phyloP scores from a whole-genome alignment of 2,113 vertebrate genomes.

The Sinocyclocheilus grahami region DNA sequence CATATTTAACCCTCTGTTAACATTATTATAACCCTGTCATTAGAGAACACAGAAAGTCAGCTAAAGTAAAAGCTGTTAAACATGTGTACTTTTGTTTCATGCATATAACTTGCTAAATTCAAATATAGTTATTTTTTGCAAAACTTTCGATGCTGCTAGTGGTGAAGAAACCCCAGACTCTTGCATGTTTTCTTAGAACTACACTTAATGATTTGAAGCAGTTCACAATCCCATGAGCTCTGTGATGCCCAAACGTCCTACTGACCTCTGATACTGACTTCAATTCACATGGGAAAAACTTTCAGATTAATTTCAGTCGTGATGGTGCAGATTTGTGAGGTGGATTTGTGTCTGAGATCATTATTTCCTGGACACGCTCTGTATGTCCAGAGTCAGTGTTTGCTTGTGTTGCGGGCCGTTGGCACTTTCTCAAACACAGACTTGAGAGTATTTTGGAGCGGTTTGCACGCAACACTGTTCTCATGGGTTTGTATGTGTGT shows the following conservation, averaged over 20 bases:
- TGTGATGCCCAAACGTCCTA: neutral
- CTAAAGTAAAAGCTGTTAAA: neutral
- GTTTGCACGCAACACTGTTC: slow-evolving; percentile 1
- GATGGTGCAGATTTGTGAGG: neutral
- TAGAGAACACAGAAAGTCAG: neutral
- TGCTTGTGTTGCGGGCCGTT: slow-evolving; percentile 12
- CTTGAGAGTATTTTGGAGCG: neutral
- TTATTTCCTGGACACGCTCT: neutral
- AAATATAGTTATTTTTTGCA: neutral
- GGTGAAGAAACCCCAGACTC: neutral
- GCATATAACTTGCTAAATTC: neutral
- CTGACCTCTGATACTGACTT: neutral
- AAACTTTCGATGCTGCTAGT: neutral
- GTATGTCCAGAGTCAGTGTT: slow-evolving; percentile 13
- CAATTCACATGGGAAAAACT: slow-evolving; percentile 11
- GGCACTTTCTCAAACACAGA: slow-evolving; percentile 6
- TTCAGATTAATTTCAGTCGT: neutral
- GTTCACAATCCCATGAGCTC: neutral
- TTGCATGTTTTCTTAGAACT: neutral
- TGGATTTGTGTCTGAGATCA: slow-evolving; percentile 7
- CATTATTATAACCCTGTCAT: neutral
- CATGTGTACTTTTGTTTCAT: neutral
- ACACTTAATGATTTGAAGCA: neutral
- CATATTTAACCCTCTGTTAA: no score
- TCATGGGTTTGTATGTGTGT: slow-evolving; percentile 13